Percentiles rank a stretch among this genome's conserved stretches.
phyloP scores from a whole-genome alignment of 2,113 vertebrate genomes.

The Candoia aspera region DNA sequence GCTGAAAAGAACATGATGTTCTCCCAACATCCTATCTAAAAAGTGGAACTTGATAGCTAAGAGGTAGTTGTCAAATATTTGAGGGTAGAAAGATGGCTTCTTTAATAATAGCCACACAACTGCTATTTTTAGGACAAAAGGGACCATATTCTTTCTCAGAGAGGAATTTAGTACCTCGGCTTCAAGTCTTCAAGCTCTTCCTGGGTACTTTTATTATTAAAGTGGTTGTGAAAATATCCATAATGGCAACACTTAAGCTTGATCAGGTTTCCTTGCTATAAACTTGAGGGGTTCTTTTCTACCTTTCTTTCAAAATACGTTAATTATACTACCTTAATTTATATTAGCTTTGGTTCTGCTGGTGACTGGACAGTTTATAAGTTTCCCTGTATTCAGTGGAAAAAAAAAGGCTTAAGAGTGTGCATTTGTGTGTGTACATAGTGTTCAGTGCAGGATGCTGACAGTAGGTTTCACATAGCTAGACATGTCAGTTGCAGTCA shows the following conservation, averaged over 20 bases:
- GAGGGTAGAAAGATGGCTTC: neutral
- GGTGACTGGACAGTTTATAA: neutral
- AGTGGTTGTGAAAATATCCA: neutral
- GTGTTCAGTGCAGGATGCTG: neutral
- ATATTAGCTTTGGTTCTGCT: neutral
- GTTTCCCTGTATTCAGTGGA: neutral
- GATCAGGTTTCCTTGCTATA: rapidly evolving
- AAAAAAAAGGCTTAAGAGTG: neutral
- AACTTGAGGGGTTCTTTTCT: neutral
- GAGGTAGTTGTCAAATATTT: neutral
- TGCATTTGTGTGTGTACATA: neutral
- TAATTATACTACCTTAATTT: neutral
- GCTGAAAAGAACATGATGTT: neutral
- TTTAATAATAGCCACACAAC: neutral
- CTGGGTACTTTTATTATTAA: neutral
- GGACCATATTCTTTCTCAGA: neutral
- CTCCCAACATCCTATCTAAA: neutral
- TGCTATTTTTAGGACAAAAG: neutral
- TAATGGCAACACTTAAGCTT: neutral
- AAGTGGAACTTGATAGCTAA: neutral
- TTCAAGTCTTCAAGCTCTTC: neutral
- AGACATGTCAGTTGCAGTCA: neutral
- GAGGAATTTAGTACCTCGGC: neutral
- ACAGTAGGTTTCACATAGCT: neutral
- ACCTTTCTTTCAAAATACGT: neutral